Conservation (phyloP, 2,888 invertebrate genomes). For the Zygogramma bicolorata region DNA sequence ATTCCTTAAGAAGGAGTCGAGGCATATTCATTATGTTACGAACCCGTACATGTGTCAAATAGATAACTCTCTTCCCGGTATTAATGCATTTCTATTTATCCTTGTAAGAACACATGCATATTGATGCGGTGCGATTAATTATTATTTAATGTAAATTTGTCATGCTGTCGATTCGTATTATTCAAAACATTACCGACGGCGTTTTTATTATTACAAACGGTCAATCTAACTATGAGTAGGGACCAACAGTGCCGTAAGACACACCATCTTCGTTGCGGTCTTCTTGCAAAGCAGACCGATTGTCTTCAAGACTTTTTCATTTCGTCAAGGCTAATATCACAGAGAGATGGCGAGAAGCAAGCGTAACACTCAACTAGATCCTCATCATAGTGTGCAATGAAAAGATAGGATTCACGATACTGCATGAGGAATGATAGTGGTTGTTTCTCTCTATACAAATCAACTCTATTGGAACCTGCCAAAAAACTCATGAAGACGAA, state of each 20-base stretch:
- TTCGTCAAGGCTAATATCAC: background rate
- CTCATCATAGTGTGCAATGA: background rate
- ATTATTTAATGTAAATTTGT: conserved; percentile 20
- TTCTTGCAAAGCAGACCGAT: background rate
- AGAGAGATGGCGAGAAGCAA: background rate
- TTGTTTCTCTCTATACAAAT: too few species aligned
- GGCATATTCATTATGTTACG: background rate
- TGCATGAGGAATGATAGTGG: too few species aligned
- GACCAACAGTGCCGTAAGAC: background rate
- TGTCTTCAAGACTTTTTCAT: background rate
- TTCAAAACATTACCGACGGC: conserved; percentile 13
- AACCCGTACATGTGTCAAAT: conserved; percentile 10
- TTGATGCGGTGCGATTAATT: conserved; percentile 12
- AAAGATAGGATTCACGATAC: background rate
- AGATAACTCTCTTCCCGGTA: background rate
- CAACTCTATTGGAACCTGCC: too few species aligned
- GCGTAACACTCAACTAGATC: background rate
- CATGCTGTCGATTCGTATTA: conserved; percentile 23
- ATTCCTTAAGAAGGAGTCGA: background rate
- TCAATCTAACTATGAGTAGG: background rate
- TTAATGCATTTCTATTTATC: conserved; percentile 10
- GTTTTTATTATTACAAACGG: background rate
- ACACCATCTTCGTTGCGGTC: background rate
- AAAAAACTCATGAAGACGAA: too few species aligned
- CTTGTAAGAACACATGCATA: conserved; percentile 7